Conservation (phyloP, 2,888 invertebrate genomes). For the Gari tellinella region DNA sequence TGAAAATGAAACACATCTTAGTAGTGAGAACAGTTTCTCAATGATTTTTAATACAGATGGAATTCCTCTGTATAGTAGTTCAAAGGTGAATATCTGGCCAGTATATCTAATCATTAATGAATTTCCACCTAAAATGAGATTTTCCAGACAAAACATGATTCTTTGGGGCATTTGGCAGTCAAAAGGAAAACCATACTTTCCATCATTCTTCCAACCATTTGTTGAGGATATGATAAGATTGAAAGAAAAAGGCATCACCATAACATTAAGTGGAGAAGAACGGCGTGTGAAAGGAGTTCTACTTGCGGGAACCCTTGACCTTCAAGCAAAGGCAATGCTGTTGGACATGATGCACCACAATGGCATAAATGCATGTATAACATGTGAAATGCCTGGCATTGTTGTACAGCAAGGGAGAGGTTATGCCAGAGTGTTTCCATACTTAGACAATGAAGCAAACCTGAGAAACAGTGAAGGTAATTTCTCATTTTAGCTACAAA, state of each 20-base stretch:
- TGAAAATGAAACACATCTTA: no score
- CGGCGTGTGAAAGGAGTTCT: slow-evolving; percentile 32
- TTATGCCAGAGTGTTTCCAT: not conserved
- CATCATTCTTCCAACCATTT: slow-evolving; percentile 21
- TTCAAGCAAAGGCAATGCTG: slow-evolving; percentile 47
- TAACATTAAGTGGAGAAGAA: slow-evolving; percentile 19
- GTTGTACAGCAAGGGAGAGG: slow-evolving; percentile 7
- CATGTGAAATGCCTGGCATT: slow-evolving; percentile 28
- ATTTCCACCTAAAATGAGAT: slow-evolving; percentile 28
- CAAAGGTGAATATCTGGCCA: slow-evolving; percentile 52
- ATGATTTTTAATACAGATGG: slow-evolving; percentile 63
- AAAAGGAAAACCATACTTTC: slow-evolving; percentile 55
- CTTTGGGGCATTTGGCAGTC: slow-evolving; percentile 56
- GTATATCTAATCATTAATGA: slow-evolving; percentile 55
- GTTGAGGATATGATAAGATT: slow-evolving; percentile 36
- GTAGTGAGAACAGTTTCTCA: no score
- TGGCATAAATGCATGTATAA: slow-evolving; percentile 44
- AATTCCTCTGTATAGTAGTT: slow-evolving; percentile 39
- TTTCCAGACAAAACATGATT: slow-evolving; percentile 52
- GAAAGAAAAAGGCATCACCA: slow-evolving; percentile 30
- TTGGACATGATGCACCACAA: slow-evolving; percentile 48
- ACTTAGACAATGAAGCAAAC: no score
- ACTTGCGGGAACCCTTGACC: slow-evolving; percentile 41
- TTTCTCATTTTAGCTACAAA: no score
- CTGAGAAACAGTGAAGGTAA: no score